Base-by-base conservation (phyloP, 2,888 invertebrate species). In the Balanococcus diminutus region DNA sequence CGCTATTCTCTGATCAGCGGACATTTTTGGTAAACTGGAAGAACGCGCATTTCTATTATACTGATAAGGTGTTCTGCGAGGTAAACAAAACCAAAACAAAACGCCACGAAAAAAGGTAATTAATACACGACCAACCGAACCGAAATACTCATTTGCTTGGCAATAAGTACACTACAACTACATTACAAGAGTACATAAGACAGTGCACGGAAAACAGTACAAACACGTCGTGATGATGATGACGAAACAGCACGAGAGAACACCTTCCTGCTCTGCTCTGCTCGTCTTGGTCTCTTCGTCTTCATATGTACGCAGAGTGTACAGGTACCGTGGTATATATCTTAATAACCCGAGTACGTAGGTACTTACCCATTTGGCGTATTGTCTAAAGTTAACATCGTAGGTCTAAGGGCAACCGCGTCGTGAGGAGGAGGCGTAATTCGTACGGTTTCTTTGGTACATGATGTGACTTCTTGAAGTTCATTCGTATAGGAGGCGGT, bases 381-480 rank as follows among this genome's bases (percentile, higher is more conserved):
- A 72, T 25, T 46, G 8, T 82, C 81, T 9, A 22, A 82, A 22
- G 81, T 82, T 22, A 22, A 25, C 9, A 46, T 16, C 42, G 39
- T 28, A 42, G 46, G 42, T 82, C 22, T 16, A 16, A 46, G 39
- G 81, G 28, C 42, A 28, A 39, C 42, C n/a, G 81, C 46, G 46
- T 82, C 42, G 39, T 72, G 42, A 22, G 42, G 42, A 22, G 84
- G 84, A n/a, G 84, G 84, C 14, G 84, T 67, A 61, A 84, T 84
- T 72, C 84, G 67, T 25, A 84, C 84, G 28, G 84, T 84, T 84
- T 84, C 61, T 72, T 39, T 84, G 25, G 67, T 36, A 25, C 31
- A 72, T n/a, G 67, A 67, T 11, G 75, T 72, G 22, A 67, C 84
- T 75, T 84, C 72, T 72, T 72, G 72, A 25, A 72, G 31, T 31